Conservation (phyloP, 2,113 vertebrate species). For the Fregata magnificens region DNA sequence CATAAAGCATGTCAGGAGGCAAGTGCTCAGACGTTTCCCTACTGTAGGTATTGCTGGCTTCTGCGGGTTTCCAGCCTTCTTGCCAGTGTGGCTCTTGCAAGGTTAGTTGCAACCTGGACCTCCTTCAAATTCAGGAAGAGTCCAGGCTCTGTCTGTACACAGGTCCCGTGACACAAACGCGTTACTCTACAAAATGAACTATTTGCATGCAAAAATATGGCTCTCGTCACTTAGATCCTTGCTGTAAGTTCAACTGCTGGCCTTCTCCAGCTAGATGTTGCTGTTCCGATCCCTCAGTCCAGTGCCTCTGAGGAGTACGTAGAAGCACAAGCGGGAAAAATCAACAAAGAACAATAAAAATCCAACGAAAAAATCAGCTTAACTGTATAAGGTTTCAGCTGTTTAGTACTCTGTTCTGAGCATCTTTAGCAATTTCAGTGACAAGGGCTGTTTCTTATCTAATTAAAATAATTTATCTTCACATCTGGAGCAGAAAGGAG, state of each 20-base stretch:
- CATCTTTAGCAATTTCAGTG: not conserved
- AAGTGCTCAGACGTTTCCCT: not conserved
- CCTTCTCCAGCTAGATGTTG: not conserved
- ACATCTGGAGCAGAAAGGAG: not conserved
- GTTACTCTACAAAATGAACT: not conserved
- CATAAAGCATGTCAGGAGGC: not conserved
- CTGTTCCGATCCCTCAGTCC: not conserved
- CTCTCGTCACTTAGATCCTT: not conserved
- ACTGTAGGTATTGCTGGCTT: not conserved
- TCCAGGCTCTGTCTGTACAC: not conserved
- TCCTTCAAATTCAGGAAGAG: not conserved
- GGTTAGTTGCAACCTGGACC: not conserved
- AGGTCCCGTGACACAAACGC: not conserved
- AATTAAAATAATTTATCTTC: conserved; percentile 12
- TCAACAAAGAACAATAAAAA: not conserved
- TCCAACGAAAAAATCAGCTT: not conserved
- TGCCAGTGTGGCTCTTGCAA: not conserved
- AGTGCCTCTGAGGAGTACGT: not conserved
- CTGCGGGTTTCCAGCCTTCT: not conserved
- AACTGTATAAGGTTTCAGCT: not conserved
- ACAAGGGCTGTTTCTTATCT: not conserved
- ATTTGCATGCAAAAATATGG: not conserved
- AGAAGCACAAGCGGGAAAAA: not conserved
- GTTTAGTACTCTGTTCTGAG: not conserved
- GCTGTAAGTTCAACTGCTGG: not conserved